Evolutionary conservation across 2,797 vertebrate genomes (phyloP).

Genomic region (Gila robusta): DNA sequence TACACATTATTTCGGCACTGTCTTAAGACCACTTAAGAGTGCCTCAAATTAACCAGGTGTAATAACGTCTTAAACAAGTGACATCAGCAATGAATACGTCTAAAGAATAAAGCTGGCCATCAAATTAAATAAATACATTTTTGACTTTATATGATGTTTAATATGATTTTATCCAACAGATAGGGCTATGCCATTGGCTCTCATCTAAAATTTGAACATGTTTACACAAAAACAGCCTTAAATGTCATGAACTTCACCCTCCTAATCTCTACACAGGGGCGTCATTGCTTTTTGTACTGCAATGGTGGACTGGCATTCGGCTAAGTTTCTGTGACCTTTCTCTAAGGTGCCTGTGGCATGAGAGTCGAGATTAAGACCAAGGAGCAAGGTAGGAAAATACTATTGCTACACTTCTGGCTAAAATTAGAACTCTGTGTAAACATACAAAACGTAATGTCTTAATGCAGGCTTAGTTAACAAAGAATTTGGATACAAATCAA

Average conservation of each 20-base stretch:
- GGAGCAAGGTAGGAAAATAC: slow-evolving; percentile 16
- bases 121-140: background rate
- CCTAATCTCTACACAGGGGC: background rate
- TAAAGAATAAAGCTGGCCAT: background rate
- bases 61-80: background rate
- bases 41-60: background rate
- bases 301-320: slow-evolving; percentile 22
- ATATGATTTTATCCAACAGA: background rate
- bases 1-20: background rate
- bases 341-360: slow-evolving; percentile 26
- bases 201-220: slow-evolving; percentile 12
- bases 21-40: background rate
- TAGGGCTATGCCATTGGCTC: background rate
- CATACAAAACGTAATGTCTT: background rate
- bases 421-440: background rate
- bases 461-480: background rate
- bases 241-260: slow-evolving; percentile 48
- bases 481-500: slow-evolving; percentile 16
- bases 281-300: slow-evolving; percentile 2
- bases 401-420: slow-evolving; percentile 8
- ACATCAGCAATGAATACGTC: background rate
- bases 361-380: slow-evolving; percentile 11
- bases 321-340: slow-evolving; percentile 59
- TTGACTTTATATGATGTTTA: background rate
- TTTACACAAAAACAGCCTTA: slow-evolving; percentile 35